Evolutionary conservation across 2,113 vertebrate genomes (phyloP), one percentile per base, ranked within the genome.

Genomic region (Cyprinodon brontotheroides): DNA sequence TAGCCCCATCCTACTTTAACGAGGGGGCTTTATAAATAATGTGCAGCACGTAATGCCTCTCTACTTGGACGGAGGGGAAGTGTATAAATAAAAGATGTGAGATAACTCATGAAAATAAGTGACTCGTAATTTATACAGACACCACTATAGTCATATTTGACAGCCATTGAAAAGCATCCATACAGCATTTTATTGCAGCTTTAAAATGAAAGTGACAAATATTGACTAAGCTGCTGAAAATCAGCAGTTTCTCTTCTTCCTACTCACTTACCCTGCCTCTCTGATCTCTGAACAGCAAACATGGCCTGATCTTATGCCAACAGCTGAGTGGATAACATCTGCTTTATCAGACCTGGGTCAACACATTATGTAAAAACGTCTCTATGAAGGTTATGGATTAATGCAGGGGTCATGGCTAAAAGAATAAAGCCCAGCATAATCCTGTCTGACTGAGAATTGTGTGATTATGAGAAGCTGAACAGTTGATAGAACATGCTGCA

Each of bases 201-300:
- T 1, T 63, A 43, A 53, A 65, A 72, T 20, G 11, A 53, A 61
- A 74, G 43, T 20, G 70, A 53, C 57, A 74, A 77, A 88, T 79
- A 75, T 70, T 72, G 64, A 74, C 79, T 29, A 7, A 36, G n/a
- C 63, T 39, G 69, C 7, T 15, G 15, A 57, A 70, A 59, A 1
- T 8, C 38, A 4, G 68, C 14, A 1, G 3, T 65, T 65, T 65
- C 64, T 61, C 74, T 66, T 71, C 71, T 68, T 5, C 15, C 37
- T 17, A 0, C 39, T 80, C 40, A 50, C 65, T 70, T 13, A 70
- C 65, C 64, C 61, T 66, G 20, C 3, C 70, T 9, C 47, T 60
- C 61, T 80, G 82, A 81, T 88, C 84, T 82, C 81, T 78, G 82
- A 79, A 70, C 82, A 72, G 87, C 65, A 89, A 82, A 89, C 20